Percentiles rank a stretch among this genome's conserved stretches.
These are phyloP conservation scores for Orthosia gracilis DNA, from an alignment of 2,888 invertebrate genomes.

Conservation along the genomic window DNA sequence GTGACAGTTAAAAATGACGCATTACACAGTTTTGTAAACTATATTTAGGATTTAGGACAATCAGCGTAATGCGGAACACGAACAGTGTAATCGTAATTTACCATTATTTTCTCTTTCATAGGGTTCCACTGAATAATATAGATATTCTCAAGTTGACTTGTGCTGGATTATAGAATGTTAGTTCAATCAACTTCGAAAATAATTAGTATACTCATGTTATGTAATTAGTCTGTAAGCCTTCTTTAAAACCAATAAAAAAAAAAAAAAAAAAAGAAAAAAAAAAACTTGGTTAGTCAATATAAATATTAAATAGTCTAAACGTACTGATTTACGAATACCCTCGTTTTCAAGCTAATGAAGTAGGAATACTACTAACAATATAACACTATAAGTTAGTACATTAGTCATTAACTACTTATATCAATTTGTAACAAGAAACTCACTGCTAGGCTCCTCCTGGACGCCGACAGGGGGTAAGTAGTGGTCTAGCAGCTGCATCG, in stretches of 20 bases:
- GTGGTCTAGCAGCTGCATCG: slow-evolving; percentile 94
- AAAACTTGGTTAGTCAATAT: background rate
- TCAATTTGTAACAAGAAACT: slow-evolving; percentile 51
- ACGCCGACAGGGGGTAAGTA: slow-evolving; percentile 92
- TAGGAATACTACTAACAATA: no score
- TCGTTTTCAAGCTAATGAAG: background rate
- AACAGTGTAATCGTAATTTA: background rate
- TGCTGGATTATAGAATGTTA: slow-evolving; percentile 12
- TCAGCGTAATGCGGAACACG: background rate
- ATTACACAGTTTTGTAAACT: background rate
- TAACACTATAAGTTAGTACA: no score
- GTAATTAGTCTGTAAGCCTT: no score
- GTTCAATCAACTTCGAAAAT: background rate
- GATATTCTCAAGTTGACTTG: background rate
- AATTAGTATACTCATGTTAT: no score
- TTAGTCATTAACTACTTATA: background rate
- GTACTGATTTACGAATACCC: background rate
- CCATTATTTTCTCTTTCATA: background rate
- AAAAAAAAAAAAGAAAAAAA: no score
- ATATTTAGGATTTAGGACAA: background rate
- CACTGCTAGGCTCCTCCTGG: slow-evolving; percentile 89
- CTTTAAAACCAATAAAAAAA: no score
- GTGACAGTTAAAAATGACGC: background rate
- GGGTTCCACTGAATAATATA: background rate
- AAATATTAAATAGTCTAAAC: background rate